Conservation (phyloP, 2,113 vertebrate species). For the Lophius piscatorius region DNA sequence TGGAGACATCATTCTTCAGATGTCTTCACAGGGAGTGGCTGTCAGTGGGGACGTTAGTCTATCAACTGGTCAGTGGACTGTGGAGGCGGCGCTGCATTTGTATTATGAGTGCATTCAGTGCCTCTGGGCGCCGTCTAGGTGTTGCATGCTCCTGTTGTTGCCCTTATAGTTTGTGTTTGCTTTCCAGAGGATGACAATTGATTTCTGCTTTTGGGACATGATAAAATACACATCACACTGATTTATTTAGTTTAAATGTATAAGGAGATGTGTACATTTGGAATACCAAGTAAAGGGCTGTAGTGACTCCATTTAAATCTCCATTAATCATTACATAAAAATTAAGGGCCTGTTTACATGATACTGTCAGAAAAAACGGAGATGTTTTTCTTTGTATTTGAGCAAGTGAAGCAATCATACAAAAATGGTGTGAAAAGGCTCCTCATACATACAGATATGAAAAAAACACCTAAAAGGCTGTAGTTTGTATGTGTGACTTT, state of each 20-base stretch:
- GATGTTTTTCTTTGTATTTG: no score
- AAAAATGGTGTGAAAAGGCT: no score
- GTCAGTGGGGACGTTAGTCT: constrained; percentile 50
- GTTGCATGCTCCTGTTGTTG: constrained; percentile 1
- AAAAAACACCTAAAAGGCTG: no score
- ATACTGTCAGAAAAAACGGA: no score
- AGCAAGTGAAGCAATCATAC: no score
- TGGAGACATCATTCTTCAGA: constrained; percentile 83
- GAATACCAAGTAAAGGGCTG: no score
- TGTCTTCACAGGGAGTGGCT: constrained; percentile 58
- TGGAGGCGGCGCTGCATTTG: constrained; percentile 6
- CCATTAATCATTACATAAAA: no score
- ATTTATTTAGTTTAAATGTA: not conserved
- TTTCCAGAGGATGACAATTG: not conserved
- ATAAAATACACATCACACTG: not conserved
- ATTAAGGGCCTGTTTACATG: no score
- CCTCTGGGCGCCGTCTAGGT: constrained; percentile 9
- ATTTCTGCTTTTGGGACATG: not conserved
- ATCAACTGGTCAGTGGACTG: constrained; percentile 35
- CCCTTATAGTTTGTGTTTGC: not conserved
- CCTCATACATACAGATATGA: no score
- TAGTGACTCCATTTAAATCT: no score
- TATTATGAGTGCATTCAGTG: constrained; percentile 14
- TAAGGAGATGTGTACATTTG: not conserved
- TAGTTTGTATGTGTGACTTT: no score